phyloP scores from a whole-genome alignment of 2,797 vertebrate genomes.

The Gallinago stenura region DNA sequence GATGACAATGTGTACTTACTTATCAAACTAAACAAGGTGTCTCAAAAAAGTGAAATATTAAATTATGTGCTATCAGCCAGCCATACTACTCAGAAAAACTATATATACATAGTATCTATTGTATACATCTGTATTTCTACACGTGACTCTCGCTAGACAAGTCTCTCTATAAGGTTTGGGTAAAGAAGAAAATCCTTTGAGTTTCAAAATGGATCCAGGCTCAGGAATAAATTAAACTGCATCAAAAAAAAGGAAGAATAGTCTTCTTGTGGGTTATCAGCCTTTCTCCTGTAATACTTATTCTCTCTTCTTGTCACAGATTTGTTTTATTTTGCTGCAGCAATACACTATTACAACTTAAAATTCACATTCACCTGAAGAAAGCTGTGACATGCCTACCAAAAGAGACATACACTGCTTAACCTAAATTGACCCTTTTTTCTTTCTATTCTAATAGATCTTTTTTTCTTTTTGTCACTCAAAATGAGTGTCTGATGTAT shows the following conservation, averaged over 20 bases:
- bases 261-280: slow-evolving; percentile 39
- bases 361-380: slow-evolving; percentile 65
- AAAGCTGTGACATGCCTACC: slow-evolving; percentile 60
- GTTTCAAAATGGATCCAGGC: slow-evolving; percentile 28
- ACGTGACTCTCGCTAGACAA: slow-evolving; percentile 7
- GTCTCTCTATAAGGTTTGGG: slow-evolving; percentile 20
- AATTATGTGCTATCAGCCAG: slow-evolving; percentile 26
- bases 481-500: slow-evolving; percentile 85
- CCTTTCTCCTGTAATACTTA: slow-evolving; percentile 19
- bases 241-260: neutral
- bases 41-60: slow-evolving; percentile 61
- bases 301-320: slow-evolving; percentile 46
- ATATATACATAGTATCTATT: neutral
- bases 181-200: slow-evolving; percentile 63
- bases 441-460: slow-evolving; percentile 80
- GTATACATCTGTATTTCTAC: slow-evolving; percentile 27
- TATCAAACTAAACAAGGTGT: slow-evolving; percentile 44
- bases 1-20: slow-evolving; percentile 22
- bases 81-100: neutral
- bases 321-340: slow-evolving; percentile 59
- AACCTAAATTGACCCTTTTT: slow-evolving; percentile 80
- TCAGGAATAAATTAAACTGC: slow-evolving; percentile 31
- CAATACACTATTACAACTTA: slow-evolving; percentile 41
- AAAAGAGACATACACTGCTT: slow-evolving; percentile 76
- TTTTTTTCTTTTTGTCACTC: slow-evolving; percentile 86